Conservation (phyloP, 2,797 vertebrate species). For the Artibeus lituratus region DNA sequence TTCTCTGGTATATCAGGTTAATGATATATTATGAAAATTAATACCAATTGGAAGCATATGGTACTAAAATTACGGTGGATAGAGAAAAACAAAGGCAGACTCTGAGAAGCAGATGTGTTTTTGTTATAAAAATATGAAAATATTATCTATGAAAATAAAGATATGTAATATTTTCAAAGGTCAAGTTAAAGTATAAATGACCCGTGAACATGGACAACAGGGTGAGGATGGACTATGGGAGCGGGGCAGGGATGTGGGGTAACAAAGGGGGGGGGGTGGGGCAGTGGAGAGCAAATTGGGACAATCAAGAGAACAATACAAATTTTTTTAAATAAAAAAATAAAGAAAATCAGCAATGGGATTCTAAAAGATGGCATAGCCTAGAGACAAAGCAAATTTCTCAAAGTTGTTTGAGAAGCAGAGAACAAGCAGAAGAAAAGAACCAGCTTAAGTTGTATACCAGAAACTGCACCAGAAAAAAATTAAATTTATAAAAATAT, state of each 20-base stretch:
- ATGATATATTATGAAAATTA: background rate
- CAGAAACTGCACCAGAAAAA: background rate
- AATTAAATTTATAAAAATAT: background rate
- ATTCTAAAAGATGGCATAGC: background rate
- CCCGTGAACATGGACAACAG: too few species aligned
- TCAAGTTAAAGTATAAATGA: too few species aligned
- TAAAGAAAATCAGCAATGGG: background rate
- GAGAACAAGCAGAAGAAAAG: background rate
- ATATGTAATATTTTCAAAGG: too few species aligned
- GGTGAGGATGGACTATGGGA: too few species aligned
- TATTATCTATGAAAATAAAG: too few species aligned
- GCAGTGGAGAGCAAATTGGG: too few species aligned
- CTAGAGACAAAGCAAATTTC: background rate
- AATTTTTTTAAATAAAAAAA: background rate
- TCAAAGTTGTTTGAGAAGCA: background rate
- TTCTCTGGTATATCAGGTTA: background rate
- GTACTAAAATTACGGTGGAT: background rate
- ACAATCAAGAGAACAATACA: too few species aligned
- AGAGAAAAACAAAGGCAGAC: slow-evolving; percentile 11
- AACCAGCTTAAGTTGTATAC: background rate
- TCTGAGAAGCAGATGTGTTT: background rate
- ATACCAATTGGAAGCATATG: background rate
- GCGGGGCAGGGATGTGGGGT: too few species aligned
- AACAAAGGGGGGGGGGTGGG: too few species aligned
- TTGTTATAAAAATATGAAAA: too few species aligned